phyloP scores from a whole-genome alignment of 2,113 vertebrate genomes.

The Mohoua ochrocephala region DNA sequence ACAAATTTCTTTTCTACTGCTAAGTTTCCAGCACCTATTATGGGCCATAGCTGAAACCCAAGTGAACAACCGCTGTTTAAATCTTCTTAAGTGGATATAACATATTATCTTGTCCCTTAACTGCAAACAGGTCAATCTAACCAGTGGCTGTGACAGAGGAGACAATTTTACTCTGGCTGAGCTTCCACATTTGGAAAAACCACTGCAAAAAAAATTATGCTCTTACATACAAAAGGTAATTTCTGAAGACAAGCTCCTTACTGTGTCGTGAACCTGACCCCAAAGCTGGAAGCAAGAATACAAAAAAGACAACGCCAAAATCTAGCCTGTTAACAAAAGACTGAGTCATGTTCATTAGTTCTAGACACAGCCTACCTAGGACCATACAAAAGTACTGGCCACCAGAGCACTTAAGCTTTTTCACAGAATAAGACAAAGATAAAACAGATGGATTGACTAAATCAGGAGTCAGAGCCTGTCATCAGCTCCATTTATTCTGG shows the following conservation, averaged over 20 bases:
- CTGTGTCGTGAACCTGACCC: not conserved
- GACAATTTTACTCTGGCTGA: not conserved
- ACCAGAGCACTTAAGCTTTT: not conserved
- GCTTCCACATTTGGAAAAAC: not conserved
- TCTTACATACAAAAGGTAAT: not conserved
- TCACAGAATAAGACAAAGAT: not conserved
- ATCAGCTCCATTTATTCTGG: not conserved
- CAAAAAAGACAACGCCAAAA: not conserved
- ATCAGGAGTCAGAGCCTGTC: not conserved
- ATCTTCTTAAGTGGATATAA: conserved; percentile 1
- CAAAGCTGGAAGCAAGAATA: not conserved
- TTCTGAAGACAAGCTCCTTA: not conserved
- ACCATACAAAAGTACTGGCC: not conserved
- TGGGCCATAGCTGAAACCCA: not conserved
- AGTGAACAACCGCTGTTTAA: not conserved
- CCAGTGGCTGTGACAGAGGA: not conserved
- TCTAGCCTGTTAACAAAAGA: not conserved
- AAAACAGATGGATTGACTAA: not conserved
- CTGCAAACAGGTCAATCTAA: not conserved
- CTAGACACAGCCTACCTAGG: not conserved
- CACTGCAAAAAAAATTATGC: not conserved
- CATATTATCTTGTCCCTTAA: conserved; percentile 6
- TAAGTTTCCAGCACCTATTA: not conserved
- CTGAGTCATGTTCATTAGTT: not conserved
- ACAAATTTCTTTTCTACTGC: not conserved